phyloP scores from a whole-genome alignment of 2,797 vertebrate species.

The Orestias chungarensis region DNA sequence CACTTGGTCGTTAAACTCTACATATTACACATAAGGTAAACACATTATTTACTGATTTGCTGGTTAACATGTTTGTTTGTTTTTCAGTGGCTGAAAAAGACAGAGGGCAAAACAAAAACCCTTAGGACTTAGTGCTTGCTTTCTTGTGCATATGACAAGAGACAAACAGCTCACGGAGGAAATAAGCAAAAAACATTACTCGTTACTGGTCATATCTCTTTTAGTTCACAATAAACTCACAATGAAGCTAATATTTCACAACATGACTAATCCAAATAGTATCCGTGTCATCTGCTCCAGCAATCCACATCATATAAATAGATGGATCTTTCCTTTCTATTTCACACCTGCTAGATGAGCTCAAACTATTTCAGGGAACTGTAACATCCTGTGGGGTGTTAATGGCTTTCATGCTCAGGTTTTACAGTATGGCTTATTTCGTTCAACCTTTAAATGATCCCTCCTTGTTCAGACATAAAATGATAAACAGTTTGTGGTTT shows the following conservation, averaged over 20 bases:
- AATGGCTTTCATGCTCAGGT: constrained; percentile 24
- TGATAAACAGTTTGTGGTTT: constrained; percentile 31
- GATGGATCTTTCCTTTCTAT: constrained; percentile 36
- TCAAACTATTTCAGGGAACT: constrained; percentile 54
- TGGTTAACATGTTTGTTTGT: neutral
- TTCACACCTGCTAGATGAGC: constrained; percentile 27
- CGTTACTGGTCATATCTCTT: constrained; percentile 33
- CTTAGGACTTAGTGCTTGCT: neutral
- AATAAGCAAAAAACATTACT: neutral
- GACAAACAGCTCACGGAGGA: neutral
- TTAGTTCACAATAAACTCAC: constrained; percentile 22
- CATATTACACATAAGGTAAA: constrained; percentile 20
- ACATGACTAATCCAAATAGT: constrained; percentile 49
- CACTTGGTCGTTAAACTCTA: constrained; percentile 28
- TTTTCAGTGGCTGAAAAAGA: neutral
- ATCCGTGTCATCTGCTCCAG: constrained; percentile 64
- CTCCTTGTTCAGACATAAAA: constrained; percentile 25
- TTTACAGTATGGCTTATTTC: neutral
- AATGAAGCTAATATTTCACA: constrained; percentile 57
- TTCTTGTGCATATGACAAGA: neutral
- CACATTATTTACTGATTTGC: constrained; percentile 8
- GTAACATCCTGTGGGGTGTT: constrained; percentile 51
- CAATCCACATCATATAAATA: constrained; percentile 51
- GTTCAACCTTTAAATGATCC: constrained; percentile 51
- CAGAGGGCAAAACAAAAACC: neutral